A percentile compares a stretch with the other conserved stretches of the same genome.
These are phyloP conservation scores for Tetheella fluctuosa DNA, from an alignment of 2,888 invertebrate species.

Conservation along the genomic window DNA sequence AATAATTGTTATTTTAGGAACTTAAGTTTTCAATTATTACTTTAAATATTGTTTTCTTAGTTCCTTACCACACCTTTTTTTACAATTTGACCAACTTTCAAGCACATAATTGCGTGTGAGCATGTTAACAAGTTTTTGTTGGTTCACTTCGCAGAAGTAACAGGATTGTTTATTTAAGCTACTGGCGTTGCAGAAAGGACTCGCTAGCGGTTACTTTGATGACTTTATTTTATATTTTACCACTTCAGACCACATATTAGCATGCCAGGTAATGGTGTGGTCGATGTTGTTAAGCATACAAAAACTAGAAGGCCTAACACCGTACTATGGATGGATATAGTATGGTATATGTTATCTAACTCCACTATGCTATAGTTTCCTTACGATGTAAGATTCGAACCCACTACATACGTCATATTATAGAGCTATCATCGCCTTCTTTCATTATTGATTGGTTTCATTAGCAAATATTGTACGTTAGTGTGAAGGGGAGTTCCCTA, in stretches of 20 bases:
- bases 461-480: too few relatives aligned
- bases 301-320: neutral
- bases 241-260: neutral
- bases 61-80: neutral
- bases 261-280: neutral
- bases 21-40: too few relatives aligned
- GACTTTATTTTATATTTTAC: neutral
- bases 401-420: too few relatives aligned
- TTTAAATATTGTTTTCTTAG: neutral
- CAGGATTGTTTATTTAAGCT: neutral
- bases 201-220: neutral
- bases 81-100: slow-evolving; percentile 15
- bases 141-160: slow-evolving; percentile 18
- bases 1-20: too few relatives aligned
- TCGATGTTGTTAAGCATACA: neutral
- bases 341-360: too few relatives aligned
- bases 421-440: too few relatives aligned
- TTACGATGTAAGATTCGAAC: too few relatives aligned
- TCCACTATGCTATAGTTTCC: too few relatives aligned
- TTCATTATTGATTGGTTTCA: too few relatives aligned
- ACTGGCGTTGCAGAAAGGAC: neutral
- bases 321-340: too few relatives aligned
- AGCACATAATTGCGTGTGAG: slow-evolving; percentile 32
- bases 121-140: slow-evolving; percentile 29
- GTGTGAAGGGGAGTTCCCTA: neutral